phyloP scores from a whole-genome alignment of 2,888 invertebrate species.

The Sarcophaga rosellei region DNA sequence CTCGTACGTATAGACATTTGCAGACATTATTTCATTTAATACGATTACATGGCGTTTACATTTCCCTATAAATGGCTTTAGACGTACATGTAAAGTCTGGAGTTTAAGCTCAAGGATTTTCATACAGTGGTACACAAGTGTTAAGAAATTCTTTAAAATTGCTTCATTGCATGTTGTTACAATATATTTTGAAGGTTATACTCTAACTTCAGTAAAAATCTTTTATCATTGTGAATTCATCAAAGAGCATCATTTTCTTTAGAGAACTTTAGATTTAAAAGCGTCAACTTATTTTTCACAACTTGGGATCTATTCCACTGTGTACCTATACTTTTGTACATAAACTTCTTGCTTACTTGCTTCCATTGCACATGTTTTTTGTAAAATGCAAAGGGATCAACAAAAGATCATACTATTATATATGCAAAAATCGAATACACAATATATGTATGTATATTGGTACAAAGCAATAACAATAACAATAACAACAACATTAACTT shows the following conservation, averaged over 20 bases:
- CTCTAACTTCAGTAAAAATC: too few relatives aligned
- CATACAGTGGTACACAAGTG: background rate
- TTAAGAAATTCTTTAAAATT: too few relatives aligned
- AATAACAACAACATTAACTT: background rate
- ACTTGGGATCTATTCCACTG: background rate
- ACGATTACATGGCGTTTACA: constrained; percentile 60
- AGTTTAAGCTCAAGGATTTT: constrained; percentile 8
- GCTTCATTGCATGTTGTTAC: too few relatives aligned
- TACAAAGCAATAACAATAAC: background rate
- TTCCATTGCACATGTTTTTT: background rate
- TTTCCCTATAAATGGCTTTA: constrained; percentile 20
- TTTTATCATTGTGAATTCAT: too few relatives aligned
- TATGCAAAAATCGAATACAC: background rate
- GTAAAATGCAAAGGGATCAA: constrained; percentile 31
- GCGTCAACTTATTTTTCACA: background rate
- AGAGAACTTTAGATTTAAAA: too few relatives aligned
- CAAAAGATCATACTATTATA: constrained; percentile 11
- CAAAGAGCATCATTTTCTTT: too few relatives aligned
- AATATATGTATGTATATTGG: background rate
- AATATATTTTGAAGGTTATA: too few relatives aligned
- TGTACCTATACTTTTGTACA: background rate
- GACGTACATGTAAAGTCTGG: background rate
- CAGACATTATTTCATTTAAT: constrained; percentile 63
- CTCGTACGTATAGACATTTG: constrained; percentile 7
- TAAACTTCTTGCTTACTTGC: background rate